These are phyloP conservation scores for Myrmecobius fasciatus DNA, from an alignment of 2,113 vertebrate species.

Conservation along the genomic window DNA sequence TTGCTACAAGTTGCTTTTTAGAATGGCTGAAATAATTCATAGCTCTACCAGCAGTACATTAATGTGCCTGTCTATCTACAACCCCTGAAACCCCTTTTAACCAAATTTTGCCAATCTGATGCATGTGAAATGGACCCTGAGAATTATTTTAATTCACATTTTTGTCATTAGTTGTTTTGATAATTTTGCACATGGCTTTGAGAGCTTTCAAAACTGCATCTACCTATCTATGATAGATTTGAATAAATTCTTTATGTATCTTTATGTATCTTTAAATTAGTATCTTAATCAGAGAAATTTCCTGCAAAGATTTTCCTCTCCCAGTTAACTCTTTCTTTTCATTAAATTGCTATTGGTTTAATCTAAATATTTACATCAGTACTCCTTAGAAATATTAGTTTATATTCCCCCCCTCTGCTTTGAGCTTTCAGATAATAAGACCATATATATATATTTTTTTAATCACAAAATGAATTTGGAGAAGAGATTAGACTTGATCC, in stretches of 20 bases:
- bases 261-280: not conserved
- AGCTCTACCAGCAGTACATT: not conserved
- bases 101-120: not conserved
- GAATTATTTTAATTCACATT: not conserved
- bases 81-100: not conserved
- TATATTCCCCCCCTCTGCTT: not conserved
- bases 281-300: not conserved
- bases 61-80: not conserved
- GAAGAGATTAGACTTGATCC: not conserved
- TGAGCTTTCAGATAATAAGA: not conserved
- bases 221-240: not conserved
- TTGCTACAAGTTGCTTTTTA: not conserved
- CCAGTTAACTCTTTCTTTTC: not conserved
- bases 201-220: not conserved
- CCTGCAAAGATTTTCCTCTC: not conserved
- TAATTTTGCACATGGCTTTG: too few species aligned
- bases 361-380: not conserved
- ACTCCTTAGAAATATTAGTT: not conserved
- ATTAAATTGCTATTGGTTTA: not conserved
- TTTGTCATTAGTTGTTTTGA: not conserved
- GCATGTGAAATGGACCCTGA: not conserved
- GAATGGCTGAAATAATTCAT: not conserved
- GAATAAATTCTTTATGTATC: not conserved
- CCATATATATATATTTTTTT: too few species aligned
- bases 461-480: not conserved